phyloP scores from a whole-genome alignment of 2,888 invertebrate genomes.

The Noctua pronuba region DNA sequence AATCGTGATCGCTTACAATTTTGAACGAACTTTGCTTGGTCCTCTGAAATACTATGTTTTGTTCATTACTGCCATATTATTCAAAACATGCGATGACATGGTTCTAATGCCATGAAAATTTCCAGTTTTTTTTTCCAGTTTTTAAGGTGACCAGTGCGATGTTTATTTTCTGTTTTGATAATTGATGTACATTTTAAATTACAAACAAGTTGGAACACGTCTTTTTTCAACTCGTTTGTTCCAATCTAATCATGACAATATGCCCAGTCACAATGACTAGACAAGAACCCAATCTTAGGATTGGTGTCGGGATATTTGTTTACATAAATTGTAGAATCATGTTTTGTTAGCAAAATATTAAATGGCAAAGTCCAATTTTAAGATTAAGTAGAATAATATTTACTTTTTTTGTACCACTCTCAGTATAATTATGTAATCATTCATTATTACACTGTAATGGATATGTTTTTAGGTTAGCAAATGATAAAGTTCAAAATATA shows the following conservation, averaged over 20 bases:
- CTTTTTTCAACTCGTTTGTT: not conserved
- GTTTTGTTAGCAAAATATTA: not conserved
- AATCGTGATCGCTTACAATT: too few species aligned
- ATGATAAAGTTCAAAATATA: too few species aligned
- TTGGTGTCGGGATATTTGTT: not conserved
- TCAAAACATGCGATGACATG: not conserved
- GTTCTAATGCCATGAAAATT: not conserved
- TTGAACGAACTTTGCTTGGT: too few species aligned
- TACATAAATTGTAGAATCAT: slow-evolving; percentile 13
- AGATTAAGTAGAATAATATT: not conserved
- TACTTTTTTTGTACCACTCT: too few species aligned
- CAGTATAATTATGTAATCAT: not conserved
- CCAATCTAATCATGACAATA: not conserved
- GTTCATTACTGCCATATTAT: not conserved
- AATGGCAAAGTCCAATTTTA: slow-evolving; percentile 1
- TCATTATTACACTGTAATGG: too few species aligned
- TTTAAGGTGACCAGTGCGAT: not conserved
- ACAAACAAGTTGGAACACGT: not conserved
- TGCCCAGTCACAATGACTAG: slow-evolving; percentile 20
- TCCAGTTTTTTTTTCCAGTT: not conserved
- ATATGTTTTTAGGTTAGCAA: too few species aligned
- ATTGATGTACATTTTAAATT: too few species aligned
- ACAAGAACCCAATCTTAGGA: not conserved
- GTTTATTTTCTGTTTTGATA: not conserved
- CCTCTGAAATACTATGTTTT: too few species aligned